Base-by-base conservation (phyloP, 2,113 vertebrate genomes). In the Lasiurus cinereus region DNA sequence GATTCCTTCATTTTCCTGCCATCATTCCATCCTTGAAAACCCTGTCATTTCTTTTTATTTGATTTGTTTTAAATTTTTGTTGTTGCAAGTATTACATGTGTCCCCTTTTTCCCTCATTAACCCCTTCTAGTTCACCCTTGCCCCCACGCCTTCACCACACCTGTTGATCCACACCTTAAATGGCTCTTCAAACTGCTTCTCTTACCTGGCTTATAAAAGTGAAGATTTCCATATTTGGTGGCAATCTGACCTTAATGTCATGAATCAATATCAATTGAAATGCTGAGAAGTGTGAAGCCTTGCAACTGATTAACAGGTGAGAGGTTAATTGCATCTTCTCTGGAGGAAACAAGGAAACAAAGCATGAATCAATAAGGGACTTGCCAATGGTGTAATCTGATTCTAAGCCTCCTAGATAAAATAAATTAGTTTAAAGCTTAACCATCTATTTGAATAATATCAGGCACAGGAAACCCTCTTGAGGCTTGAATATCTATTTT, bases 271-370 rank as follows among this genome's bases (percentile, higher is more conserved):
- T 54, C 77, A 67, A 9, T 80, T 79, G 59, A 96, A 93, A 95
- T 66, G 74, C 33, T 91, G 54, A 96, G 74, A 94, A 29, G 66
- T 7, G 21, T 52, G 54, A 93, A 95, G 70, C 70, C 86, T 83
- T 78, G 59, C 8, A 39, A 89, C 46, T 54, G 39, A 90, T 78
- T 82, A 95, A 62, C 31, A 95, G 88, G 72, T 85, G 62, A 92
- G 95, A 43, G 33, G 59, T 2, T 95, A 90, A 84, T 62, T 92
- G 9, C 73, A n/a, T 94, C 73, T 93, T 6, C 66, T 97, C 69
- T 59, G 72, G 93, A 96, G 79, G 54, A 95, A 97, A 83, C 56
- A 87, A 31, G 76, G 85, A 95, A 93, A 66, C 94, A 96, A 95
- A 31, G 24, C 50, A 89, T 9, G 76, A 96, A 79, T 93, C 64